Evolutionary conservation across 2,888 invertebrate genomes (phyloP).

Genomic region (Drosophila maculinotata): DNA sequence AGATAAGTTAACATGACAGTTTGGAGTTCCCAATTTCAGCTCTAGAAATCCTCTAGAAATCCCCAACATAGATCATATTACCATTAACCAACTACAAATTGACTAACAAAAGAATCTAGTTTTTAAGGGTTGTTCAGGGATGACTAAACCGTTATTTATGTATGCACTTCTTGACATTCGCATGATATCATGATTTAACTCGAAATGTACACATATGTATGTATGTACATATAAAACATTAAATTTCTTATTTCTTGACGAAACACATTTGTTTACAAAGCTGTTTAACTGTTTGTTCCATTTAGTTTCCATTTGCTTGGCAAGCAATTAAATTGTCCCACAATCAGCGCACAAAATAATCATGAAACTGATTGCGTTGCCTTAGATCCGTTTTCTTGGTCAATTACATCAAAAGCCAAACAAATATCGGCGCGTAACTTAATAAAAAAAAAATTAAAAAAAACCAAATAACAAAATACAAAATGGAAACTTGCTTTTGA

Average conservation of each 20-base stretch:
- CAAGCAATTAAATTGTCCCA: slow-evolving; percentile 39
- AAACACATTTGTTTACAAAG: slow-evolving; percentile 33
- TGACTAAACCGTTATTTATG: too few relatives aligned
- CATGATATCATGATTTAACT: slow-evolving; percentile 2
- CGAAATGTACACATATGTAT: slow-evolving; percentile 1
- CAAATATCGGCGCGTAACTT: slow-evolving; percentile 38
- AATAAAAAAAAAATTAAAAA: slow-evolving; percentile 9
- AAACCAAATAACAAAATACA: slow-evolving; percentile 16
- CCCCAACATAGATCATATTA: slow-evolving; percentile 14
- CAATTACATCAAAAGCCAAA: slow-evolving; percentile 45
- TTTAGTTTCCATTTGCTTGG: slow-evolving; percentile 11
- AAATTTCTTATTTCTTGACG: neutral
- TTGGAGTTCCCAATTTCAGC: slow-evolving; percentile 1
- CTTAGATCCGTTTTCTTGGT: slow-evolving; percentile 31
- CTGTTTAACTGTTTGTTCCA: slow-evolving; percentile 3
- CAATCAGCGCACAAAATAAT: slow-evolving; percentile 34
- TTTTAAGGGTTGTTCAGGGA: slow-evolving; percentile 1
- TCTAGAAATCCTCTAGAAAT: neutral
- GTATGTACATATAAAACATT: too few relatives aligned
- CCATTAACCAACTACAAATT: slow-evolving; percentile 14
- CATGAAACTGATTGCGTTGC: slow-evolving; percentile 44
- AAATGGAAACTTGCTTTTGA: slow-evolving; percentile 26
- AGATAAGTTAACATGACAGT: slow-evolving; percentile 10
- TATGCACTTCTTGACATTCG: neutral
- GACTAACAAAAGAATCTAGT: neutral